Base-by-base conservation (phyloP, 2,888 invertebrate species). In the Spisula solida region DNA sequence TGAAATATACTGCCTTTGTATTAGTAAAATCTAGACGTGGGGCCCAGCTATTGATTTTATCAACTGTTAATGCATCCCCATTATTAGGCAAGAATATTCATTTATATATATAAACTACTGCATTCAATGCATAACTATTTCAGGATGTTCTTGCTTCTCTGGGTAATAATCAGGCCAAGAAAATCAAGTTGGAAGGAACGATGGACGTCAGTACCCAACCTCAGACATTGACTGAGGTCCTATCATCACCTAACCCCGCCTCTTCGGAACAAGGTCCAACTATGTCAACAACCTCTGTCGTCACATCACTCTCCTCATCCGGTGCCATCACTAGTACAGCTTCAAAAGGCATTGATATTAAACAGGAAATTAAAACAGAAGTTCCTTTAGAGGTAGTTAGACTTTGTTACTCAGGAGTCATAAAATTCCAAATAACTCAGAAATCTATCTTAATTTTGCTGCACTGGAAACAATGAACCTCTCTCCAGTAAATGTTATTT, bases 271-370 rank as follows among this genome's bases (percentile, higher is more conserved):
- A 89, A 85, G 86, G 89, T 8, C 88, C 88, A 18, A 88, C 92
- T 29, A 78, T 90, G 78, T 89, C 91, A 81, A 90, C 94, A 81
- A 88, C 92, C 55, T 87, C 93, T 66, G 85, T 93, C 31, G 90
- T 92, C 41, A 89, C 92, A 8, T 91, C 93, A 16, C 91, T 92
- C 80, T 93, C 92, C 80, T 92, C 94, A 80, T 88, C 93, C 94
- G 87, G 96, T 94, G 84, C 96, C 95, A 86, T 96, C 95, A 94
- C 97, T 93, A 95, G 96, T 88, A 96, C 96, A 29, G 87, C 93
- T 70, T 92, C 94, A 12, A 93, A 91, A 14, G 88, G 91, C 80
- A 92, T 94, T 82, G 94, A 94, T 79, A 91, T 94, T 29, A 94
- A 94, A 89, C 81, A 92, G 81, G 94, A 94, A 66, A 91, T 94